phyloP scores from a whole-genome alignment of 1,140 invertebrate genomes.

The Diachasmimorpha longicaudata region DNA sequence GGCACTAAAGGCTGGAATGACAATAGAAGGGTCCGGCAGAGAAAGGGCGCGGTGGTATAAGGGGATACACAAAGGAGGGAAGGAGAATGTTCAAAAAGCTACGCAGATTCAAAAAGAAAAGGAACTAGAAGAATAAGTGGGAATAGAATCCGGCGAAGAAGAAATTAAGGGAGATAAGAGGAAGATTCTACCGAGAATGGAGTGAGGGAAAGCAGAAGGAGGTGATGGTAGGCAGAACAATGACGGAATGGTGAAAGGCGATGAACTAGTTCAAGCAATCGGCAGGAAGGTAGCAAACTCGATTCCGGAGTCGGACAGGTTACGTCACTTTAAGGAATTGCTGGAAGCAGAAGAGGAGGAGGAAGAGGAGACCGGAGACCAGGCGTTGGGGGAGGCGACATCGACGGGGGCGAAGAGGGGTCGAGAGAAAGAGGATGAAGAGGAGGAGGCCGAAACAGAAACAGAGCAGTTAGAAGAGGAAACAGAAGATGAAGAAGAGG shows the following conservation, averaged over 20 bases:
- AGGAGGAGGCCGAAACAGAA: not conserved
- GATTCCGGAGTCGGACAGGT: not conserved
- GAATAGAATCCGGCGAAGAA: not conserved
- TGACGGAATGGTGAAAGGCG: not conserved
- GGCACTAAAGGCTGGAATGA: no score
- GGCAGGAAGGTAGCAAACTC: no score
- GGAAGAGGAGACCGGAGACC: not conserved
- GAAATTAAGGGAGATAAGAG: not conserved
- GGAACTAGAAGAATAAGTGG: not conserved
- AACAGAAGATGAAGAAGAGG: not conserved
- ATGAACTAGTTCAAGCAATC: conserved; percentile 9
- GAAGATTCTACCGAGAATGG: not conserved
- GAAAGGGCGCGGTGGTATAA: not conserved
- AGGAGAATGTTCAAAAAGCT: not conserved
- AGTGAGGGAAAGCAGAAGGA: not conserved
- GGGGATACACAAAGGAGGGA: not conserved
- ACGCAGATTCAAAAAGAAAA: not conserved
- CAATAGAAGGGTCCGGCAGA: no score
- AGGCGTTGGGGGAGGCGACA: no score
- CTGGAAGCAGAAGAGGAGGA: not conserved
- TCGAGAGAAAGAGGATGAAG: not conserved
- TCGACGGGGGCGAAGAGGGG: no score
- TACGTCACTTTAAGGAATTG: no score
- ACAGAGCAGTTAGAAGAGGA: not conserved
- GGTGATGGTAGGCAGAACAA: not conserved